phyloP scores from a whole-genome alignment of 2,797 vertebrate species.

The Manis pentadactyla region DNA sequence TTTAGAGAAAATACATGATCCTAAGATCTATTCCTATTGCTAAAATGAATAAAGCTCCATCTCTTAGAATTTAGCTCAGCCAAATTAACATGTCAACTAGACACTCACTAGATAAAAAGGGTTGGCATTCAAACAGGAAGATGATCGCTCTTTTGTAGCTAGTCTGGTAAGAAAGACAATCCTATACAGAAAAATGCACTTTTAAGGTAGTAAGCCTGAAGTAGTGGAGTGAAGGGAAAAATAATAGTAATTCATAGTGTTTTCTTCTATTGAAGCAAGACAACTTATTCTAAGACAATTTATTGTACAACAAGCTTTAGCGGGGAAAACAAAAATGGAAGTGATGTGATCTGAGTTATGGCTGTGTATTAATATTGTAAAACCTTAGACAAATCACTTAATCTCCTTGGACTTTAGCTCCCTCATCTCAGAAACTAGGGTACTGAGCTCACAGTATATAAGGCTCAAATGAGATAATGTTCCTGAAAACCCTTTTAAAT shows the following conservation, averaged over 20 bases:
- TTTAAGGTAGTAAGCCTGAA: neutral
- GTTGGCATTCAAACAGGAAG: neutral
- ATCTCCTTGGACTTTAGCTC: neutral
- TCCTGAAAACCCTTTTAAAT: conserved; percentile 69
- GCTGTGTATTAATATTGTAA: neutral
- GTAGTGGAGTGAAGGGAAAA: neutral
- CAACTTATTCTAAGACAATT: neutral
- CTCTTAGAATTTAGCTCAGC: neutral
- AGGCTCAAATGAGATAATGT: conserved; percentile 36
- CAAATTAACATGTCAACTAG: neutral
- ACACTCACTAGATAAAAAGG: neutral
- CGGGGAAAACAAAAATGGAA: neutral
- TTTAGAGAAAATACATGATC: neutral
- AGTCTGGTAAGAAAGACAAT: neutral
- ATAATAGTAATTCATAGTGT: neutral
- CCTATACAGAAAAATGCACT: neutral
- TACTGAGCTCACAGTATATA: neutral
- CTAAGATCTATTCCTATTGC: neutral
- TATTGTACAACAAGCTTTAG: neutral
- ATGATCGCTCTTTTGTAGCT: neutral
- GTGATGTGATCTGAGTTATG: neutral
- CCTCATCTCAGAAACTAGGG: conserved; percentile 35
- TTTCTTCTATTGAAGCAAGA: neutral
- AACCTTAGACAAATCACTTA: neutral
- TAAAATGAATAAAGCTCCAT: neutral